Conservation (phyloP, 2,113 vertebrate genomes). For the Anolis sagrei region DNA sequence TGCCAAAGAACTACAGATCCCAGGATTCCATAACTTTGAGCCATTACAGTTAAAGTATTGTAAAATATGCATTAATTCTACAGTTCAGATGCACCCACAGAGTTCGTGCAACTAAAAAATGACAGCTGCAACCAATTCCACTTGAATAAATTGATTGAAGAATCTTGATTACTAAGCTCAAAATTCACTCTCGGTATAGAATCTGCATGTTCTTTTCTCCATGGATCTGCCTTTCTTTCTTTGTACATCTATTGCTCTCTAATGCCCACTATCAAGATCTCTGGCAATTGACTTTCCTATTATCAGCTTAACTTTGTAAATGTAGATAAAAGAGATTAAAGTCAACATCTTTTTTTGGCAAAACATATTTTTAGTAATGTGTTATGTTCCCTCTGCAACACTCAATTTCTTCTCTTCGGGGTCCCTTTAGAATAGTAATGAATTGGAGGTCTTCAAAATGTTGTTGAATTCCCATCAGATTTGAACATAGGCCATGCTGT, state of each 20-base stretch:
- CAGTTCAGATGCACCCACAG: too few species aligned
- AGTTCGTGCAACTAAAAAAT: too few species aligned
- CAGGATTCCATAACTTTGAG: too few species aligned
- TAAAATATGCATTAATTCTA: too few species aligned
- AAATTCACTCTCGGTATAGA: too few species aligned
- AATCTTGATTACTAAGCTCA: too few species aligned
- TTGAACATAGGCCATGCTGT: background rate
- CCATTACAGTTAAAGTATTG: too few species aligned
- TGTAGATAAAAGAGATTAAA: background rate
- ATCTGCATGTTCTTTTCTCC: background rate
- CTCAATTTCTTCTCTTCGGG: background rate
- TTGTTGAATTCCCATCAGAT: background rate
- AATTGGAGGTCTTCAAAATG: background rate
- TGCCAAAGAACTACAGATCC: too few species aligned
- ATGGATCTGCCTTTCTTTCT: background rate
- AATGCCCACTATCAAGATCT: background rate
- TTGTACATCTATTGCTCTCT: background rate
- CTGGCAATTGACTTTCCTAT: background rate
- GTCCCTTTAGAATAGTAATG: background rate
- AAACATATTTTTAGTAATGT: background rate
- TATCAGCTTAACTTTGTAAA: background rate
- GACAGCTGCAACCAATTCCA: too few species aligned
- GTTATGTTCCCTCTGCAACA: background rate
- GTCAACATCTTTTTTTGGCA: background rate
- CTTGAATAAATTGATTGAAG: too few species aligned